These are phyloP conservation scores for Nipponacmea schrenckii DNA, from an alignment of 2,888 invertebrate genomes.

Conservation along the genomic window DNA sequence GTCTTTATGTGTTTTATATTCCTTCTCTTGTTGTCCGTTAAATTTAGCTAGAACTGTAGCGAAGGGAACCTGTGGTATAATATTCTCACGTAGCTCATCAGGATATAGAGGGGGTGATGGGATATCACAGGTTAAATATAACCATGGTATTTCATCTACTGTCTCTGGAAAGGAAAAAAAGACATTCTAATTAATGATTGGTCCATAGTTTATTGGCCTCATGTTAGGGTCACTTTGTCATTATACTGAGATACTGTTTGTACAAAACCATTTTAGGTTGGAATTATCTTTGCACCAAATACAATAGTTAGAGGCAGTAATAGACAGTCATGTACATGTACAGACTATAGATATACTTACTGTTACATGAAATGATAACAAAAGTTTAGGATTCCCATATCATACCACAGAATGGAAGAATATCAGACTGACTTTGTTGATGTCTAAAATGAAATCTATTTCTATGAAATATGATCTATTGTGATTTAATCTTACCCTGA, in stretches of 20 bases:
- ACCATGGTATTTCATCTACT: conserved; percentile 91
- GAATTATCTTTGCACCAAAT: too few species aligned
- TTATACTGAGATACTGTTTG: not conserved
- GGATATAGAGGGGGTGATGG: conserved; percentile 95
- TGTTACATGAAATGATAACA: too few species aligned
- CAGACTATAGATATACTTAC: too few species aligned
- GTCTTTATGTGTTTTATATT: conserved; percentile 99
- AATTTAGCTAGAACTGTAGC: conserved; percentile 94
- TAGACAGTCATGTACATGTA: too few species aligned
- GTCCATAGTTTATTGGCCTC: too few species aligned
- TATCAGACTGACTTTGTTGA: too few species aligned
- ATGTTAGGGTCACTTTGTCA: too few species aligned
- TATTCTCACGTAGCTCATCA: conserved; percentile 97
- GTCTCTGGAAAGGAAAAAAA: conserved; percentile 39
- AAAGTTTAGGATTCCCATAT: too few species aligned
- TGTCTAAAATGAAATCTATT: too few species aligned
- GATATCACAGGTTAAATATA: conserved; percentile 96
- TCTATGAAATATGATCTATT: too few species aligned
- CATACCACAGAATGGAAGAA: too few species aligned
- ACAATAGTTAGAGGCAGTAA: too few species aligned
- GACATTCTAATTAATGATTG: not conserved
- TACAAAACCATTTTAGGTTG: not conserved
- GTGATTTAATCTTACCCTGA: conserved; percentile 68
- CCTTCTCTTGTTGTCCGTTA: conserved; percentile 93
- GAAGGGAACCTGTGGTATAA: conserved; percentile 97